Base-by-base conservation (phyloP, 2,888 invertebrate species). In the Alviniconcha strummeri region DNA sequence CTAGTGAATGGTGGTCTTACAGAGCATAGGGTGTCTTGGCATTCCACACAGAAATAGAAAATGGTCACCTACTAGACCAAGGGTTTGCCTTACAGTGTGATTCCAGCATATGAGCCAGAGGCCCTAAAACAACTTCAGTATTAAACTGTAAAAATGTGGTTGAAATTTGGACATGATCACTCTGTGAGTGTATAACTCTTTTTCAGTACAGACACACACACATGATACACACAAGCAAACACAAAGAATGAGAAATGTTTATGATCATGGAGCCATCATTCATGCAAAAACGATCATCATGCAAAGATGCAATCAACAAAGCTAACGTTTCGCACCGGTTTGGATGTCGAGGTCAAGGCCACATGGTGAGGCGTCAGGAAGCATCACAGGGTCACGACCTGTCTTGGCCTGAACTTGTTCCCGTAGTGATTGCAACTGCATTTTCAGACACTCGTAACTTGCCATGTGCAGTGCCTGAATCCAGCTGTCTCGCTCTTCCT, bases 401-500 rank as follows among this genome's bases (percentile, higher is more conserved):
- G 93, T 93, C 84, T 88, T 89, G 6, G 89, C 87, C 78, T 90
- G 89, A 52, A 94, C 88, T 89, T 94, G 93, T 80, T 93, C 93
- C 67, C 93, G 90, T 52, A 94, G 89, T 83, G 93, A 92, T 84
- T 93, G 92, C 84, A 98, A 95, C 93, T 97, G 96, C 92, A 96
- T 95, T 90, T 96, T 95, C 91, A 98, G 96, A 88, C 96, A 96
- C 85, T 96, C 96, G 93, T 97, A 98, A 85, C 98, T 97, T 13
- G 98, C 97, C 89, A 96, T 95, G 91, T 97, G 96, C 86, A 98
- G 96, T 8, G 96, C 96, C 92, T 97, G 96, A 89, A 98, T 94
- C 98, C 98, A 98, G 77, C 96, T 95, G 87, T 96, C 96, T 54
- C 98, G 95, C 90, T 98, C 98, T 13, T 95, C 95, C 91, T 97